phyloP scores from a whole-genome alignment of 2,113 vertebrate genomes.

The Nannospalax galili region DNA sequence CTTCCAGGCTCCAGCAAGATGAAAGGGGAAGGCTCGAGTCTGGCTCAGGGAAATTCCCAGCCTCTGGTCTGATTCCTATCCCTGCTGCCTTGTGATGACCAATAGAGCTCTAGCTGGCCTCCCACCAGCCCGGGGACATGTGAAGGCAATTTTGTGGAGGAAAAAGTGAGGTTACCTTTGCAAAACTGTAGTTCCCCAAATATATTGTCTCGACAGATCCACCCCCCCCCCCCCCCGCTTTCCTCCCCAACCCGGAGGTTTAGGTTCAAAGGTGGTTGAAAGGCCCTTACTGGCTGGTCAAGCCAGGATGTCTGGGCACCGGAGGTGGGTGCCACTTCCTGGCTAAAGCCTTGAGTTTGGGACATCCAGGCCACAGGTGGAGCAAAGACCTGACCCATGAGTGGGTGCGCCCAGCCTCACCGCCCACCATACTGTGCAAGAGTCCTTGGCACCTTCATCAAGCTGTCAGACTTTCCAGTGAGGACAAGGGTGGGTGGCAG shows the following conservation, averaged over 20 bases:
- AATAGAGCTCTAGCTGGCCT: not conserved
- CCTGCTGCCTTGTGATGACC: not conserved
- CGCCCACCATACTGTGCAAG: not conserved
- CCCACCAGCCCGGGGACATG: not conserved
- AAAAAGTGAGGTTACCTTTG: conserved; percentile 34
- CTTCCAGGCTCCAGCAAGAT: no score
- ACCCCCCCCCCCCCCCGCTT: not conserved
- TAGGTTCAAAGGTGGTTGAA: not conserved
- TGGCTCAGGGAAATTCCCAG: not conserved
- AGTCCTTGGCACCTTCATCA: not conserved
- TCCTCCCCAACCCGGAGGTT: not conserved
- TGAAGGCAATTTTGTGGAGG: conserved; percentile 12
- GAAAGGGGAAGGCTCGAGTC: not conserved
- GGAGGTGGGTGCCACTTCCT: not conserved
- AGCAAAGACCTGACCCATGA: not conserved
- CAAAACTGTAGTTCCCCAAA: not conserved
- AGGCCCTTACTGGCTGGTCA: not conserved
- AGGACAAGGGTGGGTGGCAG: not conserved
- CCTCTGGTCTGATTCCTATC: not conserved
- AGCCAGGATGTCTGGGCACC: not conserved
- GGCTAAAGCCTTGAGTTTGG: not conserved
- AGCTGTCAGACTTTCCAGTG: not conserved
- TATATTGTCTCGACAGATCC: not conserved
- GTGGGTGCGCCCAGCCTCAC: not conserved
- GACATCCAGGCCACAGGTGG: not conserved